A percentile compares a stretch with the other conserved stretches of the same genome.
Evolutionary conservation across 37 sponge, comb jelly and placozoan species (phyloP).

Genomic region (Hexactinellida sp.): DNA sequence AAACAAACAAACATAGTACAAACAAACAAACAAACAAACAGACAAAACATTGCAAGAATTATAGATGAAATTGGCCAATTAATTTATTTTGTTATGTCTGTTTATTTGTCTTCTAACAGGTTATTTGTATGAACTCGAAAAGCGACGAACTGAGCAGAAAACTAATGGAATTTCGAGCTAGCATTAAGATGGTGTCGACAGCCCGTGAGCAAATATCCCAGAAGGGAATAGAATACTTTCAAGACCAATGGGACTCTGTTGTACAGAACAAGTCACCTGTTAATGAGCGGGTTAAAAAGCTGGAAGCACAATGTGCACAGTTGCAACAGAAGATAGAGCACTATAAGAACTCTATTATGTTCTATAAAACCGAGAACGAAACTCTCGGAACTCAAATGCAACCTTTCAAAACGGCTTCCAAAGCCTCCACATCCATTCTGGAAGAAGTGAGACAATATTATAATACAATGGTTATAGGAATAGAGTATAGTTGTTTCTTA

Average conservation of each 20-base stretch:
- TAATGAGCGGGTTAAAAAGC: background rate
- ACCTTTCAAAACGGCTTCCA: conserved; percentile 11
- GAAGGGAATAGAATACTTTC: background rate
- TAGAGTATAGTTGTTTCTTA: too few species aligned
- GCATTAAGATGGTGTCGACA: conserved; percentile 6
- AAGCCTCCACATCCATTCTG: background rate
- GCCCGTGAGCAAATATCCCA: background rate
- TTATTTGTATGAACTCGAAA: background rate
- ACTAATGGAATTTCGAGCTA: background rate
- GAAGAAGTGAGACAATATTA: background rate
- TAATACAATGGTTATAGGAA: too few species aligned
- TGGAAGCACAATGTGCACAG: background rate
- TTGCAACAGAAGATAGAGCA: background rate
- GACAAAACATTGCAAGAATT: too few species aligned
- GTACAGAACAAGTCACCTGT: background rate
- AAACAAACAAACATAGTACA: too few species aligned
- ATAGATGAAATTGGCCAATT: too few species aligned
- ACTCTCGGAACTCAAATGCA: background rate
- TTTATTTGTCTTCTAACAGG: background rate
- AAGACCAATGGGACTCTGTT: background rate
- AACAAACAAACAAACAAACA: too few species aligned
- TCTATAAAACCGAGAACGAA: conserved; percentile 1
- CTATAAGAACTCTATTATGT: conserved; percentile 17
- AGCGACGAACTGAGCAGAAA: background rate
- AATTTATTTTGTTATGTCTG: too few species aligned